phyloP scores from a whole-genome alignment of 2,888 invertebrate species.

The Phania funesta region DNA sequence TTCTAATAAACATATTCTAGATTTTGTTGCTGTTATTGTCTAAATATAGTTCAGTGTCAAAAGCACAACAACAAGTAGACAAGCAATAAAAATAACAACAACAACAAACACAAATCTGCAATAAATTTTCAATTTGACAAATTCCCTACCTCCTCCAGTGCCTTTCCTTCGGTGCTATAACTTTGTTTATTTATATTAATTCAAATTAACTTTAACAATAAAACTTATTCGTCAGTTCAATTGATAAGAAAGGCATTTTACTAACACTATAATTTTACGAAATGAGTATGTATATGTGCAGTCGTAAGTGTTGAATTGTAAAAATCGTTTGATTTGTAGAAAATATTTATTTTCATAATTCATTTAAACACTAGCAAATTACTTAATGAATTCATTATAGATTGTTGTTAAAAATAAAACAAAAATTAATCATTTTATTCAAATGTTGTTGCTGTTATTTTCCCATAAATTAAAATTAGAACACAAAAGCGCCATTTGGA shows the following conservation, averaged over 20 bases:
- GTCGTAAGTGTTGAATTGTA: conserved; percentile 16
- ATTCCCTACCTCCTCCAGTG: neutral
- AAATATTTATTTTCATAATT: conserved; percentile 1
- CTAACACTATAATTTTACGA: too few relatives aligned
- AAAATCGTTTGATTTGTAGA: conserved; percentile 8
- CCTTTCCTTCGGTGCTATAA: neutral
- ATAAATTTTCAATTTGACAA: conserved; percentile 1
- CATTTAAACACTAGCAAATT: conserved; percentile 12
- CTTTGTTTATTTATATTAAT: neutral
- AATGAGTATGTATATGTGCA: too few relatives aligned
- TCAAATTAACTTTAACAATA: conserved; percentile 37
- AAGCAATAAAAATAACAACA: neutral
- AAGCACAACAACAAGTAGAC: conserved; percentile 21
- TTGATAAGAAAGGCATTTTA: too few relatives aligned
- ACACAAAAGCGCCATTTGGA: conserved; percentile 45
- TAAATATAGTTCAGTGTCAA: conserved; percentile 30
- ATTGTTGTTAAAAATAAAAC: conserved; percentile 46
- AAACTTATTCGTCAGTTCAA: conserved; percentile 44
- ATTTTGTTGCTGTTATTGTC: conserved; percentile 3
- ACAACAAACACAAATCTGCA: neutral
- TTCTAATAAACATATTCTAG: neutral
- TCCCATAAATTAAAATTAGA: conserved; percentile 38
- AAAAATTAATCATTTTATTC: conserved; percentile 51
- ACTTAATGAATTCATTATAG: conserved; percentile 49
- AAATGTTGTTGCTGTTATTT: neutral